phyloP scores from a whole-genome alignment of 2,797 vertebrate genomes.

The Kryptolebias ocellatus region DNA sequence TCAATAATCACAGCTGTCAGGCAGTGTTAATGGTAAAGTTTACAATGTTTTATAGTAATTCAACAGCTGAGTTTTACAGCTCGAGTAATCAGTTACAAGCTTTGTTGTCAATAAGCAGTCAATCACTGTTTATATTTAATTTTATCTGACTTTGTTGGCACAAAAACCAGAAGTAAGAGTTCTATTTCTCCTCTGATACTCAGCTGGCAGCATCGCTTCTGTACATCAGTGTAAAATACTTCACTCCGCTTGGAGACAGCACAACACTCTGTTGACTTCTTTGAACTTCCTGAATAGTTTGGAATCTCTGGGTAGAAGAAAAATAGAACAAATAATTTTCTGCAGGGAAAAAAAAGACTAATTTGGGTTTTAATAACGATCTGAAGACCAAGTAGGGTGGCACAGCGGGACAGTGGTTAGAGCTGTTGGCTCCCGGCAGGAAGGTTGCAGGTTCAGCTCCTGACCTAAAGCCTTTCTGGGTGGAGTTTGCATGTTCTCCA shows the following conservation, averaged over 20 bases:
- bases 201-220: not conserved
- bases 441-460: too few species aligned
- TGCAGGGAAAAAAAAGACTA: too few species aligned
- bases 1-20: not conserved
- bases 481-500: too few species aligned
- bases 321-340: too few species aligned
- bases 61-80: not conserved
- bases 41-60: not conserved
- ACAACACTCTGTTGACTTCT: too few species aligned
- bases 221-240: not conserved
- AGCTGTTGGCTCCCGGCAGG: too few species aligned
- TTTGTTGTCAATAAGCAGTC: not conserved
- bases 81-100: not conserved
- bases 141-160: not conserved
- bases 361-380: too few species aligned
- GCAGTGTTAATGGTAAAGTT: not conserved
- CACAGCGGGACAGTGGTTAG: too few species aligned
- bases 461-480: too few species aligned
- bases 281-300: not conserved
- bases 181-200: slow-evolving; percentile 1
- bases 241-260: not conserved
- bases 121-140: not conserved
- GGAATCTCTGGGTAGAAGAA: not conserved
- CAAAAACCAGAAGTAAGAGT: not conserved
- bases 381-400: too few species aligned